These are phyloP conservation scores for Chymomyza procnemis DNA, from an alignment of 2,888 invertebrate species.

Conservation along the genomic window DNA sequence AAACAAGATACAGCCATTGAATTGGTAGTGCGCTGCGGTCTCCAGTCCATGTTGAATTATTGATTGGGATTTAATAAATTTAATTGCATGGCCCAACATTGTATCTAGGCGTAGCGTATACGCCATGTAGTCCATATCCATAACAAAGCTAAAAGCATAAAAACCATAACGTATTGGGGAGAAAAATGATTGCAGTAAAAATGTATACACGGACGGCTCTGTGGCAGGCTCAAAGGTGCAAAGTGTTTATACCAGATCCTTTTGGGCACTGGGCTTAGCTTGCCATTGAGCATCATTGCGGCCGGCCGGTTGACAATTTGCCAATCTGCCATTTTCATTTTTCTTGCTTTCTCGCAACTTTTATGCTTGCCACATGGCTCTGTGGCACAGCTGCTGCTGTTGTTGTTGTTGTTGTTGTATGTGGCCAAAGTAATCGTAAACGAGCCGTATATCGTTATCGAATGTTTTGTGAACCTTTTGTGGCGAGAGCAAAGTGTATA, in stretches of 20 bases:
- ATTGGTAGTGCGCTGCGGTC: constrained; percentile 8
- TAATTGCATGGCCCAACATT: constrained; percentile 48
- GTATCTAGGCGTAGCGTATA: background rate
- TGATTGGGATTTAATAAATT: constrained; percentile 71
- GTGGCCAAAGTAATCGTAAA: background rate
- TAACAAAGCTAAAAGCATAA: background rate
- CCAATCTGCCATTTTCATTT: background rate
- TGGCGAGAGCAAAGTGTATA: background rate
- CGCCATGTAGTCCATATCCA: background rate
- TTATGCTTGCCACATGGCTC: background rate
- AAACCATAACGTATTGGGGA: background rate
- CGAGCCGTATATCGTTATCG: background rate
- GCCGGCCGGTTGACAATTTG: background rate
- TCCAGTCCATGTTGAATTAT: constrained; percentile 56
- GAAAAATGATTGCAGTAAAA: background rate
- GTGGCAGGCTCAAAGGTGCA: background rate
- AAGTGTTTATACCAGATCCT: background rate
- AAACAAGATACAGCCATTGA: background rate
- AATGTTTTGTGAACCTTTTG: background rate
- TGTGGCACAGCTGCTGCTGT: background rate
- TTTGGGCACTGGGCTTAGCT: background rate
- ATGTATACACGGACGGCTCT: background rate
- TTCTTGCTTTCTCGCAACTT: background rate
- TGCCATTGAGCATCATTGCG: background rate
- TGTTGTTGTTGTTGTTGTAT: background rate